Evolutionary conservation across 2,113 vertebrate genomes (phyloP).

Genomic region (Tonatia bakeri): DNA sequence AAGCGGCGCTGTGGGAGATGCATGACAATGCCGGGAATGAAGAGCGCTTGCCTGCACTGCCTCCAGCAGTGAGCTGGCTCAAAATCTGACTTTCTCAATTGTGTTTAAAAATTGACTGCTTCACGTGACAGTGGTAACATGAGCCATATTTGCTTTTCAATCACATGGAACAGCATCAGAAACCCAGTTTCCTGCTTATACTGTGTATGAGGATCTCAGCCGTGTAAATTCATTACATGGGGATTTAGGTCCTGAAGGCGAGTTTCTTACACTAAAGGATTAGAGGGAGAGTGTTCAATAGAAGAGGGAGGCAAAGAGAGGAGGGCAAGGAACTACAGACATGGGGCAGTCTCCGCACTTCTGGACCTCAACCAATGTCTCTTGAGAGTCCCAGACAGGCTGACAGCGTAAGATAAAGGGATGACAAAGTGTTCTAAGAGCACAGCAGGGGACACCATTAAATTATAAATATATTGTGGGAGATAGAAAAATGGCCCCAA

Average conservation of each 20-base stretch:
- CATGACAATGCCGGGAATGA: neutral
- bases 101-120: neutral
- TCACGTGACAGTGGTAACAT: neutral
- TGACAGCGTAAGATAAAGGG: neutral
- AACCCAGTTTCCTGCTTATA: neutral
- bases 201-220: neutral
- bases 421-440: neutral
- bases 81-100: constrained; percentile 29
- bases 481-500: neutral
- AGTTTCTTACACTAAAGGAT: neutral
- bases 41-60: neutral
- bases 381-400: neutral
- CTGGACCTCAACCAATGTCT: neutral
- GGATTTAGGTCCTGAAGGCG: neutral
- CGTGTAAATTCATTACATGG: neutral
- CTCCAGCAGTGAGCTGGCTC: neutral
- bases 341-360: neutral
- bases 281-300: neutral
- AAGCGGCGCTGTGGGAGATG: neutral
- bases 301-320: neutral
- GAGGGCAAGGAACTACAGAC: neutral
- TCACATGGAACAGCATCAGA: neutral
- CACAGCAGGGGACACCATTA: neutral
- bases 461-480: neutral
- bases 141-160: neutral